Evolutionary conservation across 2,888 invertebrate genomes (phyloP).

Genomic region (Caenorhabditis angaria): DNA sequence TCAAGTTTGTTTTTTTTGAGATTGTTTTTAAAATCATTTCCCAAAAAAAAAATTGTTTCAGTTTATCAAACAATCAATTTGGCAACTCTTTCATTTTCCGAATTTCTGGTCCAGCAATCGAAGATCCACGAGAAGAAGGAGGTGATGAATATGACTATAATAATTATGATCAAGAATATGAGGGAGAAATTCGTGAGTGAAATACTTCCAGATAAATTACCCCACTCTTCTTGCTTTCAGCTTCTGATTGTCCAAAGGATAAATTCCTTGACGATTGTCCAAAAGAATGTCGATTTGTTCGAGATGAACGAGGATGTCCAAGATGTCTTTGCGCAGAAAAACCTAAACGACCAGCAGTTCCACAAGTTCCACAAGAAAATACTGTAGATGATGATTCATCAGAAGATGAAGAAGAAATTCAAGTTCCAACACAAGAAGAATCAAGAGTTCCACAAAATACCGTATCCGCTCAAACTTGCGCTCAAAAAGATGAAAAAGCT

Average conservation of each 20-base stretch:
- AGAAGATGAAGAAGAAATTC: conserved; percentile 7
- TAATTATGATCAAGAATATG: conserved; percentile 61
- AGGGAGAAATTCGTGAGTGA: conserved; percentile 30
- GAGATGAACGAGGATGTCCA: conserved; percentile 64
- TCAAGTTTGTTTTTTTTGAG: conserved; percentile 77
- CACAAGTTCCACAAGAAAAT: conserved; percentile 22
- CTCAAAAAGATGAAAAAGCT: conserved; percentile 35
- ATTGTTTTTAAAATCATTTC: conserved; percentile 5
- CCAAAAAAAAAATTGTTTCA: conserved; percentile 72
- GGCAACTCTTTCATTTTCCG: conserved; percentile 84
- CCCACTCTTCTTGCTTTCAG: conserved; percentile 39
- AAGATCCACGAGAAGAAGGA: conserved; percentile 60
- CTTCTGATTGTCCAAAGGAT: conserved; percentile 65
- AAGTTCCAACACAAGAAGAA: background rate
- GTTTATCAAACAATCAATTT: conserved; percentile 85
- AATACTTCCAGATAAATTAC: background rate
- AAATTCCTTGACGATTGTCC: conserved; percentile 65
- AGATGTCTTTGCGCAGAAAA: conserved; percentile 64
- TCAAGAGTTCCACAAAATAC: background rate
- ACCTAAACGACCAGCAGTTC: conserved; percentile 15
- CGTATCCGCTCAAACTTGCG: conserved; percentile 9
- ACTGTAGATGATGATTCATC: conserved; percentile 24
- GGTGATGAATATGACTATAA: conserved; percentile 62
- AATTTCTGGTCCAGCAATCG: conserved; percentile 74
- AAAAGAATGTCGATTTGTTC: conserved; percentile 56